phyloP scores from a whole-genome alignment of 2,888 invertebrate species.

The Lasioglossum leucozonium region DNA sequence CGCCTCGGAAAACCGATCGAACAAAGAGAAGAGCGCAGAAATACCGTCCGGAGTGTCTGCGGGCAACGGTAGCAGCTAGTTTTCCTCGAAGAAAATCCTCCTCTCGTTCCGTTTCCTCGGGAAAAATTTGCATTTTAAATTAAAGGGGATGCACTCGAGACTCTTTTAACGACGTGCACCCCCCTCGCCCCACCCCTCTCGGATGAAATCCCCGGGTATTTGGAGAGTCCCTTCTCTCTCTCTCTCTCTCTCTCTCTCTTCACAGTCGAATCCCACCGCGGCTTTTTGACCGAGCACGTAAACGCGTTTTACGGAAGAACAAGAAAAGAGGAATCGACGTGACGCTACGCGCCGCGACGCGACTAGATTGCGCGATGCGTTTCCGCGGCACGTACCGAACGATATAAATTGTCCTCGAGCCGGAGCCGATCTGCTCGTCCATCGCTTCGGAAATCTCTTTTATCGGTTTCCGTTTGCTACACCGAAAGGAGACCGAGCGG shows the following conservation, averaged over 20 bases:
- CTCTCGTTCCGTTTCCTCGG: slow-evolving; percentile 1
- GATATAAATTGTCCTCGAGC: slow-evolving; percentile 1
- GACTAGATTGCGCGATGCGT: slow-evolving; percentile 3
- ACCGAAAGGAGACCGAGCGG: background rate
- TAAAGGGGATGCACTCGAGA: slow-evolving; percentile 41
- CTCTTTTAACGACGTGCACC: slow-evolving; percentile 39
- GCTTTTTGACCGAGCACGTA: slow-evolving; percentile 19
- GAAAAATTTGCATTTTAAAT: slow-evolving; percentile 65
- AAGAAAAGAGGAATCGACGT: background rate
- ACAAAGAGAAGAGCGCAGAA: background rate
- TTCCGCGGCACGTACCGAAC: background rate
- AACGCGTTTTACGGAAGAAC: slow-evolving; percentile 16
- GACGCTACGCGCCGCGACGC: background rate
- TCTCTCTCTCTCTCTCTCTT: background rate
- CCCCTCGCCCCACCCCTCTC: background rate
- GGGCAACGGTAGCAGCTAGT: background rate
- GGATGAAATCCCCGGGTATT: slow-evolving; percentile 35
- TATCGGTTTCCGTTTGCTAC: slow-evolving; percentile 3
- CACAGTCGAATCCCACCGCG: background rate
- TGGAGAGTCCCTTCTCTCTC: background rate
- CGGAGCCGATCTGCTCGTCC: background rate
- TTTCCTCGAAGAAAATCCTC: background rate
- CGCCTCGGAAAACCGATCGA: slow-evolving; percentile 17
- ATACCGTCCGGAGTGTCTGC: background rate
- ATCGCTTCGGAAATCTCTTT: background rate